phyloP scores from a whole-genome alignment of 1,140 invertebrate genomes.

The Diorhabda carinulata region DNA sequence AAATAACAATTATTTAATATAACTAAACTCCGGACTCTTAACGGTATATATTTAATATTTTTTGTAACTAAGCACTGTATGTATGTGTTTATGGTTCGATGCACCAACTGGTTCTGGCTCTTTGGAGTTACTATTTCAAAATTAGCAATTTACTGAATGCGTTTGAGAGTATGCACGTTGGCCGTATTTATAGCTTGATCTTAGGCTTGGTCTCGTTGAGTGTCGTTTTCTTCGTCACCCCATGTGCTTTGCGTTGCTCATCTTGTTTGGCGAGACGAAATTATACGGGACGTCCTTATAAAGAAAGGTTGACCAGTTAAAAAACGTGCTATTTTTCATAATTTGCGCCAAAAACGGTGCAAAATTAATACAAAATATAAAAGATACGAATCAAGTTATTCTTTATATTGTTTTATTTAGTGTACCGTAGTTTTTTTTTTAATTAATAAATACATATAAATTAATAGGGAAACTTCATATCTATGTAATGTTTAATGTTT shows the following conservation, averaged over 20 bases:
- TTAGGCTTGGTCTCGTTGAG: constrained; percentile 33
- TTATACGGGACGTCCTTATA: not conserved
- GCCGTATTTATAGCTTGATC: constrained; percentile 37
- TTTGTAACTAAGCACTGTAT: not conserved
- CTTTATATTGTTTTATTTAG: too few relatives aligned
- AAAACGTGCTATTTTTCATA: too few relatives aligned
- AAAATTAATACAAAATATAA: too few relatives aligned
- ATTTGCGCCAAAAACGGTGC: too few relatives aligned
- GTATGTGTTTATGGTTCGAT: constrained; percentile 8
- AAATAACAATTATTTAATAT: not conserved
- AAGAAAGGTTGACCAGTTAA: too few relatives aligned
- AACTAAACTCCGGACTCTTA: not conserved
- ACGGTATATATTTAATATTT: not conserved
- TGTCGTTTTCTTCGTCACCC: constrained; percentile 8
- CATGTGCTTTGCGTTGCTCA: not conserved
- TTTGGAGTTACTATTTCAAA: constrained; percentile 16
- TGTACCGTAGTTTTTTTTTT: too few relatives aligned
- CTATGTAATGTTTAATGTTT: too few relatives aligned
- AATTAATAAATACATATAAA: too few relatives aligned
- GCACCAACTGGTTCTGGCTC: constrained; percentile 3
- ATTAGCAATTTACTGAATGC: constrained; percentile 35
- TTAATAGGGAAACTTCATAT: too few relatives aligned
- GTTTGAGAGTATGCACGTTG: constrained; percentile 22
- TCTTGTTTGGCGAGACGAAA: not conserved
- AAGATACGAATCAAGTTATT: too few relatives aligned